Percentiles rank a stretch among this genome's conserved stretches.
These are phyloP conservation scores for Colletes latitarsis DNA, from an alignment of 1,140 invertebrate species.

Conservation along the genomic window DNA sequence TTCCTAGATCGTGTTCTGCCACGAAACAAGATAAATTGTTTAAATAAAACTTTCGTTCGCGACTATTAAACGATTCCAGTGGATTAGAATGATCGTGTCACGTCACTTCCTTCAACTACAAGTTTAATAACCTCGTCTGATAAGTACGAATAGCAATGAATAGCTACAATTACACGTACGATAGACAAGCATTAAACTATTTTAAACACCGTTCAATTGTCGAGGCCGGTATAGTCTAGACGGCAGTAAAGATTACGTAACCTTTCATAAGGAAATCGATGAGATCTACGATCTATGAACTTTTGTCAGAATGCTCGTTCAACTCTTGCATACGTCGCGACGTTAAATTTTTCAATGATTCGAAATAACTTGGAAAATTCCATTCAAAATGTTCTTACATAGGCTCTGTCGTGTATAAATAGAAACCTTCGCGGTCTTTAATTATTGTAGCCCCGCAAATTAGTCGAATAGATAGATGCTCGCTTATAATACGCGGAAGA, in stretches of 20 bases:
- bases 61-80: not conserved
- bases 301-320: not conserved
- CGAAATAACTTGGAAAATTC: not conserved
- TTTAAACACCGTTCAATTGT: slow-evolving; percentile 47
- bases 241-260: slow-evolving; percentile 33
- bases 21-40: not conserved
- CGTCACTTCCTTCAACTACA: slow-evolving; percentile 19
- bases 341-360: not conserved
- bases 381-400: not conserved
- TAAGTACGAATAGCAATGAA: slow-evolving; percentile 13
- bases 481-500: slow-evolving; percentile 33
- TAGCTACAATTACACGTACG: slow-evolving; percentile 2
- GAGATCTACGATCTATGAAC: slow-evolving; percentile 28
- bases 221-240: slow-evolving; percentile 26
- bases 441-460: slow-evolving; percentile 26
- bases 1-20: no score
- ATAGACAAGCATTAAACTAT: slow-evolving; percentile 40
- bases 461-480: slow-evolving; percentile 29
- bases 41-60: not conserved
- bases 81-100: slow-evolving; percentile 18
- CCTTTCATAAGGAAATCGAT: slow-evolving; percentile 20
- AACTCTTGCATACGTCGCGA: no score
- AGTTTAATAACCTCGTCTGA: slow-evolving; percentile 46
- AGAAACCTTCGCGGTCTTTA: not conserved
- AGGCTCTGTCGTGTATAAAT: not conserved